phyloP scores from a whole-genome alignment of 1,140 invertebrate species.

The Augochlora pura region DNA sequence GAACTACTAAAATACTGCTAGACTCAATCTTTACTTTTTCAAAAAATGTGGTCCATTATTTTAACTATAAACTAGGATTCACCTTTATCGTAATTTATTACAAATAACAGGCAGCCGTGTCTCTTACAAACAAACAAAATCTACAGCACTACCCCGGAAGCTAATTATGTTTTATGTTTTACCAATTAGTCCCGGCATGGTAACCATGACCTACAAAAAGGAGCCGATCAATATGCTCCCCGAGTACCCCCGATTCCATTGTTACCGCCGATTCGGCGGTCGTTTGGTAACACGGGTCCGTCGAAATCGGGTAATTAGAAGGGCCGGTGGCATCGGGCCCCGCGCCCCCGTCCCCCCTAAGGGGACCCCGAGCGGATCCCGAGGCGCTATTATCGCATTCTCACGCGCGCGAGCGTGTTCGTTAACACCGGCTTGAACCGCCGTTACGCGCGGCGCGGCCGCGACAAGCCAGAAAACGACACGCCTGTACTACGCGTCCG shows the following conservation, averaged over 20 bases:
- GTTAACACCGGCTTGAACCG: slow-evolving; percentile 46
- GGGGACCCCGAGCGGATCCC: slow-evolving; percentile 24
- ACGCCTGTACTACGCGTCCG: slow-evolving; percentile 54
- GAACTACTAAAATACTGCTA: too few relatives aligned
- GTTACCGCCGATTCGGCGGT: neutral
- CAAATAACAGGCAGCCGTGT: too few relatives aligned
- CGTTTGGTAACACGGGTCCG: neutral
- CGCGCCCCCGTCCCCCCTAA: slow-evolving; percentile 4
- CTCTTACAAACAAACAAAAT: too few relatives aligned
- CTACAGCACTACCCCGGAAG: too few relatives aligned
- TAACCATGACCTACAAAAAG: neutral
- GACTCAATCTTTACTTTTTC: too few relatives aligned
- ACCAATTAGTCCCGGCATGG: too few relatives aligned
- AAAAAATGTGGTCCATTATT: too few relatives aligned
- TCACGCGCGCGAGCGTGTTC: slow-evolving; percentile 43
- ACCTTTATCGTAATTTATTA: too few relatives aligned
- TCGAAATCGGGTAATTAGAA: neutral
- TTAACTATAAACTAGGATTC: too few relatives aligned
- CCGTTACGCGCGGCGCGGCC: slow-evolving; percentile 23
- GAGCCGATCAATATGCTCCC: neutral
- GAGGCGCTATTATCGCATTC: slow-evolving; percentile 46
- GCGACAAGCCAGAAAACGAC: slow-evolving; percentile 58
- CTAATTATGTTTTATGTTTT: too few relatives aligned
- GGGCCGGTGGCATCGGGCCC: neutral
- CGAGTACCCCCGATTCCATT: neutral